These are phyloP conservation scores for Agonopterix alstromeriana DNA, from an alignment of 2,888 invertebrate species.

Conservation along the genomic window DNA sequence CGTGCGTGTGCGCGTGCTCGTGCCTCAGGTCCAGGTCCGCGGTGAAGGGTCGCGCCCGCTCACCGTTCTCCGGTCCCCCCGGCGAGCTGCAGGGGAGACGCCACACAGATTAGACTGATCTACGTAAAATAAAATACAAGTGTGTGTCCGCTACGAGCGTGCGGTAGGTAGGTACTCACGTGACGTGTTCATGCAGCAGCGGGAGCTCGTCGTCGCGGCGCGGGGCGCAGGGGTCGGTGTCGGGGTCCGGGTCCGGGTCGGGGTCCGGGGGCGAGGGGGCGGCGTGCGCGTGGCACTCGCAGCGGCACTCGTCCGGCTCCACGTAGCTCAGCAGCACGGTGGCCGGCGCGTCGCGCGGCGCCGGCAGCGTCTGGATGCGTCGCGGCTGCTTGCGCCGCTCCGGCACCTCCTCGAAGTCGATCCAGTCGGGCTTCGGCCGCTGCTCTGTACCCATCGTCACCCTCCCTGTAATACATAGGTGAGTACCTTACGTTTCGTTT, in stretches of 20 bases:
- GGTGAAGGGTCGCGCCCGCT: conserved; percentile 69
- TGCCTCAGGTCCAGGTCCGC: conserved; percentile 76
- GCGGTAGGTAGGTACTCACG: no score
- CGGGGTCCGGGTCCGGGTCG: neutral
- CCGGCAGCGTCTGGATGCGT: conserved; percentile 88
- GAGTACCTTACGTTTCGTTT: neutral
- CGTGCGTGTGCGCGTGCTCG: conserved; percentile 1
- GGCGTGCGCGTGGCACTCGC: conserved; percentile 86
- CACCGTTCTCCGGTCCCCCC: conserved; percentile 29
- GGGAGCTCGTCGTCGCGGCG: conserved; percentile 1
- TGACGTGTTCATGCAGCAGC: conserved; percentile 24
- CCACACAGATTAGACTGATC: no score
- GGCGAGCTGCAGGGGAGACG: conserved; percentile 16
- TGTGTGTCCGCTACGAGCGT: no score
- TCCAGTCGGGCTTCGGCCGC: conserved; percentile 79
- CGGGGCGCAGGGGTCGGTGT: no score
- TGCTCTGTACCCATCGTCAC: neutral
- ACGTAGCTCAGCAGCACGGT: conserved; percentile 83
- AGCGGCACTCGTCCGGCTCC: conserved; percentile 91
- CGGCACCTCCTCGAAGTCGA: conserved; percentile 91
- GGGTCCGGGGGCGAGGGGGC: conserved; percentile 37
- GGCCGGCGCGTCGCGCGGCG: conserved; percentile 26
- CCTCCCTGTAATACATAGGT: neutral
- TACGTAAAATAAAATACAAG: no score
- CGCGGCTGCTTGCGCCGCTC: conserved; percentile 89